Evolutionary conservation across 2,797 vertebrate species (phyloP), one percentile per base, ranked within the genome.

Genomic region (Amblyraja radiata): DNA sequence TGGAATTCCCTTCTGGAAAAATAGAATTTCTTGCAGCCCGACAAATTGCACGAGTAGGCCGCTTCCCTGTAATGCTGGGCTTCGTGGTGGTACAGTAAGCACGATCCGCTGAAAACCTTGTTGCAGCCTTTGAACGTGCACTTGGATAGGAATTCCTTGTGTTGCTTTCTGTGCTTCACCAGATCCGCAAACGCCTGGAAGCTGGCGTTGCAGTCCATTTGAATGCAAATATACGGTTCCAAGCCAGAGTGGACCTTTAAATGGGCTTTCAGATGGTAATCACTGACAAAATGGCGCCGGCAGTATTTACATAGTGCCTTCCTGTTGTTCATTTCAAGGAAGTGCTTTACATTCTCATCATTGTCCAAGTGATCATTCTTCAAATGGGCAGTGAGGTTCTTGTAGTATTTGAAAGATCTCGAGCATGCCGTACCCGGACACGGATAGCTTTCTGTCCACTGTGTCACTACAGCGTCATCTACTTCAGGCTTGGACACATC

Each of bases 11-110:
- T 97, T 95, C 98, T 99, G 93, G 98, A 99, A 93, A 98, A 98
- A 95, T 98, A 99, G 94, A 98, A 99, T 93, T 98, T 98, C 94
- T 96, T 98, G 96, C 99, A 99, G 61, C 97, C 97, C 14, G 96
- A 94, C 79, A 96, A 97, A 8, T 96, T 97, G 94, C 99, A 99
- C 3, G 97, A 98, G 77, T 98, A 99, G 0, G 98, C 98, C 0
- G 98, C 98, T 73, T 99, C 98, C 94, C 98, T 96, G 95, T 99
- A 99, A 94, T 99, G 99, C 95, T 99, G 98, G 21, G 99, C 98
- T 95, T 99, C 99, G 0, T 99, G 99, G 94, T 99, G 99, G 95
- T 99, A 99, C 25, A 99, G 97, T 93, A 98, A 98, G 93, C 98
- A 98, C 32, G 99, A 95, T 94, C 99, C 99, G 77, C 98, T 98